A percentile compares a stretch with the other conserved stretches of the same genome.
Conservation (phyloP, 2,888 invertebrate genomes). For the Plusia festucae region DNA sequence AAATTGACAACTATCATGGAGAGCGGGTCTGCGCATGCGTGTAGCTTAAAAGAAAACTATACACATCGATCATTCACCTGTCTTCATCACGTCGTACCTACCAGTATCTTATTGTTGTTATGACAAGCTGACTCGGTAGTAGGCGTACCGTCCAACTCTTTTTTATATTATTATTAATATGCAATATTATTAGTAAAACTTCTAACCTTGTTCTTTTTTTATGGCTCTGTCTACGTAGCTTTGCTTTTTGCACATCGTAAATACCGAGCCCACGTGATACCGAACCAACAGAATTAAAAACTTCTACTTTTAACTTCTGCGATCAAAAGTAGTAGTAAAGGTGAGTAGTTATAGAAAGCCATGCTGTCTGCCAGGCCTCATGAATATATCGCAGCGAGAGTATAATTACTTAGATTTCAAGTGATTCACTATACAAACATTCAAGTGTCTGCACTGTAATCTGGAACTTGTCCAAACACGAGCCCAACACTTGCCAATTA, state of each 20-base stretch:
- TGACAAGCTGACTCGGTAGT: not conserved
- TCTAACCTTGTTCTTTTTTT: no score
- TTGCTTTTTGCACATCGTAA: no score
- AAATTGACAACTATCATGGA: constrained; percentile 24
- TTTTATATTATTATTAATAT: not conserved
- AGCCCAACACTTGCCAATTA: constrained; percentile 3
- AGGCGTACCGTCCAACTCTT: not conserved
- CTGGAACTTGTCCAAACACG: not conserved
- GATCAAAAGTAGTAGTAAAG: not conserved
- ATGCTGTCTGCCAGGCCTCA: not conserved
- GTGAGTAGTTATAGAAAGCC: not conserved
- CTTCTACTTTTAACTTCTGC: not conserved
- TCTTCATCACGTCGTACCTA: constrained; percentile 12
- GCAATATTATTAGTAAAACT: not conserved
- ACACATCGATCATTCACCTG: constrained; percentile 43
- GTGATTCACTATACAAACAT: not conserved
- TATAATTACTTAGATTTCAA: not conserved
- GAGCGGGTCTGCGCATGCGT: constrained; percentile 26
- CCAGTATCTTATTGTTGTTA: constrained; percentile 7
- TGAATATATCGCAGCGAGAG: not conserved
- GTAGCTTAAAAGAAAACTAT: constrained; percentile 11
- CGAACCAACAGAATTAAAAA: not conserved
- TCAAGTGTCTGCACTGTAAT: not conserved
- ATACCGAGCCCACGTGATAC: not conserved
- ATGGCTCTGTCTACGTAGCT: no score